Evolutionary conservation across 2,888 invertebrate genomes (phyloP), one percentile per base, ranked within the genome.

Genomic region (Dicyrtomina minuta): DNA sequence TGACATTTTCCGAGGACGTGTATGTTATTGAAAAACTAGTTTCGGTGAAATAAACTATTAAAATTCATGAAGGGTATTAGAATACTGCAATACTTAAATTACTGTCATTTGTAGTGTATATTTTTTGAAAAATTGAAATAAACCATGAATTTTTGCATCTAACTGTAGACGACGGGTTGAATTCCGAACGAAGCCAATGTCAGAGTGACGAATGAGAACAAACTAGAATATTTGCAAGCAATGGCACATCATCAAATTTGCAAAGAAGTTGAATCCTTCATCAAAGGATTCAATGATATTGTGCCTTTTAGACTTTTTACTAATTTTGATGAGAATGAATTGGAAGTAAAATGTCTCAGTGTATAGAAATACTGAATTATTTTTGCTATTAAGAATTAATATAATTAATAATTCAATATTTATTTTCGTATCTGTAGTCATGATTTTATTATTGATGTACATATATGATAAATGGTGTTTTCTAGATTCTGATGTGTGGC

Each of bases 251-350:
- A n/a, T n/a, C n/a, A n/a, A n/a, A n/a, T n/a, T n/a, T n/a, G n/a
- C n/a, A n/a, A n/a, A n/a, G n/a, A n/a, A n/a, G n/a, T n/a, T n/a
- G n/a, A n/a, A n/a, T n/a, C n/a, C n/a, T n/a, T n/a, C n/a, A n/a
- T n/a, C n/a, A n/a, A n/a, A 73, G 84, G 84, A 0, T 80, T 84
- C 26, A 83, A 82, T 76, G 82, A 82, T 60, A 80, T 84, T 41
- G 81, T 84, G 59, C 83, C 84, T 59, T 83, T 83, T 72, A 82
- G 82, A 74, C 79, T 84, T 33, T 80, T n/a, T n/a, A n/a, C n/a
- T n/a, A n/a, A n/a, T n/a, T n/a, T n/a, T n/a, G n/a, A n/a, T n/a
- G n/a, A n/a, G n/a, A n/a, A n/a, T n/a, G n/a, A n/a, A n/a, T n/a
- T n/a, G n/a, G n/a, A n/a, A n/a, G n/a, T n/a, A n/a, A 60, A 5